Conservation (phyloP, 1,140 invertebrate species). For the Caenorhabditis briggsae region DNA sequence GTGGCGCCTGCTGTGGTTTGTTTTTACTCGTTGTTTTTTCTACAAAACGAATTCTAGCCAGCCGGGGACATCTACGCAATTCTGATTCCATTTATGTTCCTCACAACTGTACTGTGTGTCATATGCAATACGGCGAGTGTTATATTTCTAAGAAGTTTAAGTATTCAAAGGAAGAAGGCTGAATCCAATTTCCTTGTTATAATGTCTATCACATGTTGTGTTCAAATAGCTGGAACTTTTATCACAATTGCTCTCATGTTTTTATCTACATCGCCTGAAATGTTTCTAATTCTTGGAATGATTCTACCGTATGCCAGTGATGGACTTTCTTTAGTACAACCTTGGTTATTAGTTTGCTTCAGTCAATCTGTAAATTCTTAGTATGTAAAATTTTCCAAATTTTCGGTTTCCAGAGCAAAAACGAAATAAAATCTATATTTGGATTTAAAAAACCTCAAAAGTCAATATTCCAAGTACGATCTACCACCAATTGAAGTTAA, state of each 20-base stretch:
- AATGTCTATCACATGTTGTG: not conserved
- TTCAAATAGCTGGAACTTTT: not conserved
- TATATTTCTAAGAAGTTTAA: not conserved
- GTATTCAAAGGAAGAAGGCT: constrained; percentile 7
- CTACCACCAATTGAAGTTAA: not conserved
- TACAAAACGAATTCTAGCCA: not conserved
- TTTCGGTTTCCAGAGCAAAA: not conserved
- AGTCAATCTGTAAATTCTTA: not conserved
- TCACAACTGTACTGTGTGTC: not conserved
- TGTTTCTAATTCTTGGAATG: not conserved
- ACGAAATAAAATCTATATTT: constrained; percentile 3
- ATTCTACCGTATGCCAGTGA: not conserved
- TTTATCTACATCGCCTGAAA: not conserved
- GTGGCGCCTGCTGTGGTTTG: not conserved
- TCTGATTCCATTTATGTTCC: not conserved
- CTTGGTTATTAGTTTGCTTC: not conserved
- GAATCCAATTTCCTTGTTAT: constrained; percentile 31
- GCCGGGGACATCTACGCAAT: not conserved
- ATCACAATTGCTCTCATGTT: not conserved
- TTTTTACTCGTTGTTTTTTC: too few species aligned
- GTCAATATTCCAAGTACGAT: not conserved
- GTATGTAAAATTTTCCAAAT: too few species aligned
- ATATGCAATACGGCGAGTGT: not conserved
- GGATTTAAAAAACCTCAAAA: not conserved
- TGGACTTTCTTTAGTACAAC: not conserved